phyloP scores from a whole-genome alignment of 1,140 invertebrate species.

The Drosophila miranda region DNA sequence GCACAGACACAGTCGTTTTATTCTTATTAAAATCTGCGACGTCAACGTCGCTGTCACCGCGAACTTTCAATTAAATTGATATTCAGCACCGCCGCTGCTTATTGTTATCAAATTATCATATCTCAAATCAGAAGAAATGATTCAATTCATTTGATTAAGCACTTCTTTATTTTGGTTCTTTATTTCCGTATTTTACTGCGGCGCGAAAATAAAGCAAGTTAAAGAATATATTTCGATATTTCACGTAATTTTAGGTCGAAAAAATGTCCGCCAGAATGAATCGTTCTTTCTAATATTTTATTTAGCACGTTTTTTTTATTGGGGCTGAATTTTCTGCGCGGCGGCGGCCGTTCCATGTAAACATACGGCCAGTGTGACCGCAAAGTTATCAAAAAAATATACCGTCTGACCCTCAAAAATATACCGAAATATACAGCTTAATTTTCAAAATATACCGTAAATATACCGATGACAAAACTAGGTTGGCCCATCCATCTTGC shows the following conservation, averaged over 20 bases:
- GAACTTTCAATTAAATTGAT: slow-evolving; percentile 25
- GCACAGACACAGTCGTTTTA: slow-evolving; percentile 12
- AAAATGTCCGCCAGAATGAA: no score
- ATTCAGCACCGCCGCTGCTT: slow-evolving; percentile 23
- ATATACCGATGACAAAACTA: no score
- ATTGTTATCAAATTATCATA: slow-evolving; percentile 75
- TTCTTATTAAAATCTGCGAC: slow-evolving; percentile 29
- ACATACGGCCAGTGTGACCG: slow-evolving; percentile 3
- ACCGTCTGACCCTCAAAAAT: no score
- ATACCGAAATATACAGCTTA: no score
- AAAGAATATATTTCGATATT: not conserved
- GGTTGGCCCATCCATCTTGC: no score
- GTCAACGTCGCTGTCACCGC: slow-evolving; percentile 14
- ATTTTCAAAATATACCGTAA: no score
- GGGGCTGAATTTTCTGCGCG: not conserved
- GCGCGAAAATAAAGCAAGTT: not conserved
- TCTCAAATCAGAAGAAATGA: slow-evolving; percentile 25
- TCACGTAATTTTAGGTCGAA: not conserved
- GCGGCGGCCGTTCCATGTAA: slow-evolving; percentile 22
- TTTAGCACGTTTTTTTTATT: slow-evolving; percentile 60
- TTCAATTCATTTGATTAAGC: slow-evolving; percentile 30
- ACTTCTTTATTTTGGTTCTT: slow-evolving; percentile 24
- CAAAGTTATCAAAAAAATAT: no score
- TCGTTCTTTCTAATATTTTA: slow-evolving; percentile 19
- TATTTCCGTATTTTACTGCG: slow-evolving; percentile 23